Base-by-base conservation (phyloP, 2,113 vertebrate genomes). In the Aythya baeri region DNA sequence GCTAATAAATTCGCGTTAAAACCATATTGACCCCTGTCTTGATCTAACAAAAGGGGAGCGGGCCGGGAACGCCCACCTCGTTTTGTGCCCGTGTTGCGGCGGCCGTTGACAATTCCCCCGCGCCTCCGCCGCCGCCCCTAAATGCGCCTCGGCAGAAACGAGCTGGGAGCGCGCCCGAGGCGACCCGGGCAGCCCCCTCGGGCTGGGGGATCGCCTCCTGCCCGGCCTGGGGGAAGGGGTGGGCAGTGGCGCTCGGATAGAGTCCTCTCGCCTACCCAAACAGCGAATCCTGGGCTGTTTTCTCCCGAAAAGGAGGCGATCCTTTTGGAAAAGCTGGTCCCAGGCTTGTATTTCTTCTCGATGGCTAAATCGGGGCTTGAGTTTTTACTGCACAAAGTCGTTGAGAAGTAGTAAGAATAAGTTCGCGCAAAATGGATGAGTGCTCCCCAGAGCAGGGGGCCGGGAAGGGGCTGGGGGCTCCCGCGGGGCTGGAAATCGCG, bases 1-100 rank as follows among this genome's bases (percentile, higher is more conserved):
- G 96, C 96, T 98, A 96, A 98, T 98, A 98, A 98, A 97, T 97
- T 98, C 96, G 93, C 93, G 95, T 97, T 98, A 97, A 98, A 98
- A 97, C 75, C 97, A 98, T 98, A 97, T 96, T 98, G 98, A 98
- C 98, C 98, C 98, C 97, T 97, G 93, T 97, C 97, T 96, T 97
- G 96, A 86, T 97, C 91, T 96, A 94, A 98, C 97, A 98, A 98
- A 97, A 97, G 84, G 89, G 93, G 94, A 95, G 71, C 43, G 88
- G 91, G 82, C 87, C 89, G 83, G 95, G 86, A 93, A 97, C 95
- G 95, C 91, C 96, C 88, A 94, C 95, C 78, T 97, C 79, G 72
- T 98, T 96, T 96, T 93, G 94, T 91, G 75, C 80, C 94, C 29
- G 41, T 89, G 77, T 73, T 94, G 89, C 66, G 27, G 73, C 70